Conservation (phyloP, 2,113 vertebrate genomes). For the Paramisgurnus dabryanus region DNA sequence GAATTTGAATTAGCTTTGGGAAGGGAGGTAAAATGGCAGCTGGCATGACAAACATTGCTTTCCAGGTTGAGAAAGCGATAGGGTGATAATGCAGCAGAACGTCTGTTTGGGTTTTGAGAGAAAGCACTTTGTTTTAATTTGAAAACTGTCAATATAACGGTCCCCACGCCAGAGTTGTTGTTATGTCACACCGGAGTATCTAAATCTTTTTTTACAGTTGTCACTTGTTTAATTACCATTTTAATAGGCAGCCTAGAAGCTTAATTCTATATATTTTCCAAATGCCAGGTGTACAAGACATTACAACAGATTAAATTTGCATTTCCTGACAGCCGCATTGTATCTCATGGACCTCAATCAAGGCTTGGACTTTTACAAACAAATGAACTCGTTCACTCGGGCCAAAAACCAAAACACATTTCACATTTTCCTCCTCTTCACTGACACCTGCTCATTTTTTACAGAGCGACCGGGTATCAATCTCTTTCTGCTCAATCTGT, state of each 20-base stretch:
- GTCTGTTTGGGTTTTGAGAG: neutral
- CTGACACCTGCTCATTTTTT: neutral
- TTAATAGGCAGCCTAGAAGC: neutral
- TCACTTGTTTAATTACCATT: slow-evolving; percentile 4
- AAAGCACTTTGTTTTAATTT: neutral
- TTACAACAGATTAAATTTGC: neutral
- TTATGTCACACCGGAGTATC: neutral
- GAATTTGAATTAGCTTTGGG: neutral
- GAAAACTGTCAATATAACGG: neutral
- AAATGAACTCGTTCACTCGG: neutral
- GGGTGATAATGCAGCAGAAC: neutral
- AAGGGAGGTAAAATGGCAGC: neutral
- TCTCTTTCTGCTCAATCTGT: neutral
- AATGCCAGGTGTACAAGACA: neutral
- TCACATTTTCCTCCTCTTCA: neutral
- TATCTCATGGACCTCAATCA: neutral
- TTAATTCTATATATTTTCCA: slow-evolving; percentile 2
- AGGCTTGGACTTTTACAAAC: neutral
- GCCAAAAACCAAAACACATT: neutral
- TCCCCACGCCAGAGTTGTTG: neutral
- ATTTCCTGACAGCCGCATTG: slow-evolving; percentile 18
- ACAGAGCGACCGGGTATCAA: neutral
- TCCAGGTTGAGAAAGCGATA: neutral
- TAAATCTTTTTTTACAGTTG: neutral
- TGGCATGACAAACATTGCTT: neutral